Conservation (phyloP, 1,140 invertebrate genomes). For the Platorchestia sp. region DNA sequence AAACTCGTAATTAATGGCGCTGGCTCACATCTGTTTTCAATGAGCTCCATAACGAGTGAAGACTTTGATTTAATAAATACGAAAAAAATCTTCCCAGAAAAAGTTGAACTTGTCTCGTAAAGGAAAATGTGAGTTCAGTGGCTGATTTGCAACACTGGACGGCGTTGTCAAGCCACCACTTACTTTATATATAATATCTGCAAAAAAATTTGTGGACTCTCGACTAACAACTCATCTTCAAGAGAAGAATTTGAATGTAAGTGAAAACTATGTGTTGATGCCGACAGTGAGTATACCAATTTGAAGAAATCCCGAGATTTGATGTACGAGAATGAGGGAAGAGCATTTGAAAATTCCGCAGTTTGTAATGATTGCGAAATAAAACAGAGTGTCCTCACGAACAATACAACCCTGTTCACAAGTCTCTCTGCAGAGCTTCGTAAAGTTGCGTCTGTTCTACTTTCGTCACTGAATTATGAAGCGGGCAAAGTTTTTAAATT, state of each 20-base stretch:
- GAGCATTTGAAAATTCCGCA: background rate
- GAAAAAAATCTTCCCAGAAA: background rate
- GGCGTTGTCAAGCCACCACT: background rate
- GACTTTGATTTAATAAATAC: background rate
- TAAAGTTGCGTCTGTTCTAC: background rate
- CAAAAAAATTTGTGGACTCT: background rate
- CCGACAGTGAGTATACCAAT: background rate
- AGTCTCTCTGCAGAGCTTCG: too few species aligned
- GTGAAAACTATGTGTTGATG: background rate
- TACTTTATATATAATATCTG: background rate
- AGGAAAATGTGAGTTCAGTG: background rate
- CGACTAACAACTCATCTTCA: background rate
- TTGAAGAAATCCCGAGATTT: background rate
- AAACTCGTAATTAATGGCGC: background rate
- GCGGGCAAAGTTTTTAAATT: background rate
- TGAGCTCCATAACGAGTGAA: background rate
- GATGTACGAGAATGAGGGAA: background rate
- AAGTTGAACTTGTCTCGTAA: background rate
- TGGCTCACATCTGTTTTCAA: background rate
- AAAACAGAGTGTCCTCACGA: background rate
- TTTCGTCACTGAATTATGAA: background rate
- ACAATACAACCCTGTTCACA: too few species aligned
- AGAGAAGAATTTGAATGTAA: background rate
- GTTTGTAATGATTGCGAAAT: background rate
- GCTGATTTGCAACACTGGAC: background rate